These are phyloP conservation scores for Epicauta chinensis DNA, from an alignment of 1,140 invertebrate genomes.

Conservation along the genomic window DNA sequence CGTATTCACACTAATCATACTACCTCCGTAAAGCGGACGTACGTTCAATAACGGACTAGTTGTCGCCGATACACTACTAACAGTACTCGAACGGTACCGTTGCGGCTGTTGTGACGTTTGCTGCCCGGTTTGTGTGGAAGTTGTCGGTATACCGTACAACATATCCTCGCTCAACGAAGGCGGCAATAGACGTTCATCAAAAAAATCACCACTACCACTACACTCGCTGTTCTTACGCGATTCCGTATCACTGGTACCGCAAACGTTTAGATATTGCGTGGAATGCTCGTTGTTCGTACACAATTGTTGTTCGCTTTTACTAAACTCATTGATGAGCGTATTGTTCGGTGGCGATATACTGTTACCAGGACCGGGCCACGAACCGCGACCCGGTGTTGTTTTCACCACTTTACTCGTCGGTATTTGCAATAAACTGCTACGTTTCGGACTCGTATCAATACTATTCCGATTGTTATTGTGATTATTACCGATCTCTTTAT, in stretches of 20 bases:
- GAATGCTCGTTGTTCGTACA: conserved; percentile 46
- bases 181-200: conserved; percentile 45
- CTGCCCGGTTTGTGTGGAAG: conserved; percentile 14
- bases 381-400: conserved; percentile 67
- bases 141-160: conserved; percentile 50
- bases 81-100: conserved; percentile 45
- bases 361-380: conserved; percentile 73
- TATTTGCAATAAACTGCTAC: conserved; percentile 57
- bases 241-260: conserved; percentile 46
- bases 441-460: conserved; percentile 35
- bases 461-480: too few species aligned
- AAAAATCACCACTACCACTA: conserved; percentile 48
- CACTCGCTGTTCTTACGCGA: conserved; percentile 58
- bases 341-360: conserved; percentile 42
- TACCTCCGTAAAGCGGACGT: conserved; percentile 55
- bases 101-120: conserved; percentile 24
- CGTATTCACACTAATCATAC: conserved; percentile 49
- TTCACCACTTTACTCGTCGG: conserved; percentile 65
- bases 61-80: conserved; percentile 55
- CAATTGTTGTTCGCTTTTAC: conserved; percentile 76
- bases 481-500: conserved; percentile 41
- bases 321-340: conserved; percentile 61
- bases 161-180: conserved; percentile 74
- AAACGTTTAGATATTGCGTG: conserved; percentile 48
- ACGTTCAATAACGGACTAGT: conserved; percentile 59